Percentiles rank a stretch among this genome's conserved stretches.
phyloP scores from a whole-genome alignment of 2,113 vertebrate genomes.

The Rhabdomys dilectus region DNA sequence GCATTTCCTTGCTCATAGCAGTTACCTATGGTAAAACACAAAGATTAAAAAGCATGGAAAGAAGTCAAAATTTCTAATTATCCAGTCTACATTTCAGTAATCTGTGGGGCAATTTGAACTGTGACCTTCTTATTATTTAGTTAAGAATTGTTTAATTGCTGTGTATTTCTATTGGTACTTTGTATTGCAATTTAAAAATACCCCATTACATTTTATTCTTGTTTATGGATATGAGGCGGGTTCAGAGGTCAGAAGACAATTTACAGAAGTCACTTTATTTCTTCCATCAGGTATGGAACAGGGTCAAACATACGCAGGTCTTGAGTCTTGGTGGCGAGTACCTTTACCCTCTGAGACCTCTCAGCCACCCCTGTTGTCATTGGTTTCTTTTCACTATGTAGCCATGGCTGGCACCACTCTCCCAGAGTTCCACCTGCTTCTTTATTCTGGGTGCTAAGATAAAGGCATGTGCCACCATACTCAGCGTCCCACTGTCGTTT shows the following conservation, averaged over 20 bases:
- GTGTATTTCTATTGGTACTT: too few relatives aligned
- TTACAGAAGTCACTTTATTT: neutral
- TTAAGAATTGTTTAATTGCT: neutral
- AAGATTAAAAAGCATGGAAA: conserved; percentile 28
- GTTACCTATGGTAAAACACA: neutral
- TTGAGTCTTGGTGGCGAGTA: neutral
- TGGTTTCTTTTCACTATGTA: too few relatives aligned
- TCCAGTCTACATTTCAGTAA: neutral
- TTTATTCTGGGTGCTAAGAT: neutral
- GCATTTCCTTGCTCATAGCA: neutral
- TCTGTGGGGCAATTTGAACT: neutral
- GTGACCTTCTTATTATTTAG: neutral
- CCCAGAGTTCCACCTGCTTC: neutral
- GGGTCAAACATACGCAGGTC: neutral
- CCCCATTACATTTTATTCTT: neutral
- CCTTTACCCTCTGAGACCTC: neutral
- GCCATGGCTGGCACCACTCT: neutral
- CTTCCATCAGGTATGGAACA: neutral
- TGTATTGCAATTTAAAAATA: neutral
- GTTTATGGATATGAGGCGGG: neutral
- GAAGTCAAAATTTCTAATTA: conserved; percentile 16
- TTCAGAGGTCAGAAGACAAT: neutral
- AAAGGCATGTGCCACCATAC: neutral
- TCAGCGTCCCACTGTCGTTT: neutral
- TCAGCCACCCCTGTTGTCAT: neutral